Base-by-base conservation (phyloP, 35 echinoderm and acorn worm species). In the Stichopus chloronotus region DNA sequence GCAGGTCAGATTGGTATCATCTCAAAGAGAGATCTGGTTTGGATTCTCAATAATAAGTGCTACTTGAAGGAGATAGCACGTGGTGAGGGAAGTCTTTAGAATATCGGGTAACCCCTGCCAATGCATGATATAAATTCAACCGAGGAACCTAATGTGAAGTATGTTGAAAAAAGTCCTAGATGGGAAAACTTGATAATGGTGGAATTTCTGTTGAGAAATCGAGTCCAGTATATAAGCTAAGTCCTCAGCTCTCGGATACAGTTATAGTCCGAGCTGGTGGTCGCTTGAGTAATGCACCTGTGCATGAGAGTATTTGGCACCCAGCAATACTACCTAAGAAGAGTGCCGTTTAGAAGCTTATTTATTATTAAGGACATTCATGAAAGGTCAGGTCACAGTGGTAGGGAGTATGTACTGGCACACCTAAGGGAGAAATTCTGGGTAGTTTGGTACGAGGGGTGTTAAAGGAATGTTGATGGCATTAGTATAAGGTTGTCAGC, bases 311-410 rank as follows among this genome's bases (percentile, higher is more conserved):
- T 20, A 22, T 58, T 20, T 92, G 90, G 55, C 63, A 87, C 52
- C 95, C 92, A 52, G 16, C 59, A 13, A 94, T 94, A 52, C 56
- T 96, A 16, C 95, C 92, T 7, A 92, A 88, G 81, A 54, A 94
- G 53, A 88, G 93, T 82, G 63, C 85, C 90, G 92, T 96, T 53
- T 57, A 53, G 7, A 56, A 23, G 9, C 83, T 96, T 16, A 22
- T 78, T 95, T 20, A 60, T 94, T 21, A 19, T 96, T 25, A 54
- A 54, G 16, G 52, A 94, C 71, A 80, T 69, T 53, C 94, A 93
- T 93, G 65, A 81, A 9, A 9, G 8, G 53, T 76, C 53, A 55
- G 84, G 91, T 6, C 94, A 95, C 83, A 53, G 17, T 81, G 93
- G 93, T 17, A 94, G 72, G 59, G 60, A 81, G 5, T 79, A 94